A percentile compares a stretch with the other conserved stretches of the same genome.
These are phyloP conservation scores for Eupleurogrammus muticus DNA, from an alignment of 2,797 vertebrate species.

Conservation along the genomic window DNA sequence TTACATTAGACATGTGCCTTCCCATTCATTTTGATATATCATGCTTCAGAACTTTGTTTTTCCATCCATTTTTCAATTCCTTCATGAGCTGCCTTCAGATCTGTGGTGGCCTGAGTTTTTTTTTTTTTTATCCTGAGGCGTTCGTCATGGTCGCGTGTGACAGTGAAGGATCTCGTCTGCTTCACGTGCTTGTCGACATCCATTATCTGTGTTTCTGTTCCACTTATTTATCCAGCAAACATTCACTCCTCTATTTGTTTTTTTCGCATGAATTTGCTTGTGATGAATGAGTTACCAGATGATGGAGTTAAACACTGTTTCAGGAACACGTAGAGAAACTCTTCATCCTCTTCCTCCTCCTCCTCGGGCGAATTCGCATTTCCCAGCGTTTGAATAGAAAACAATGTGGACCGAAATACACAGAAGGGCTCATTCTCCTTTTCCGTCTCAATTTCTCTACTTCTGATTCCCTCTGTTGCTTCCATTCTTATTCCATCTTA, in stretches of 20 bases:
- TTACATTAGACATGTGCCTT: too few relatives aligned
- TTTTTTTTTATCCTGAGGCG: slow-evolving; percentile 5
- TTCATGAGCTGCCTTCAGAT: not conserved
- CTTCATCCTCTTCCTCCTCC: not conserved
- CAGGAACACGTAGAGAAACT: not conserved
- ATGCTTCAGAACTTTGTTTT: not conserved
- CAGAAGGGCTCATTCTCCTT: slow-evolving; percentile 11
- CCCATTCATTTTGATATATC: too few relatives aligned
- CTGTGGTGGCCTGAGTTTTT: not conserved
- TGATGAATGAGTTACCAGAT: slow-evolving; percentile 24
- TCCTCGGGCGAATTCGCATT: slow-evolving; percentile 38
- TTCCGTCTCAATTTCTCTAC: slow-evolving; percentile 3
- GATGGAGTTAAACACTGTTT: slow-evolving; percentile 24
- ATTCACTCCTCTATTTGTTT: not conserved
- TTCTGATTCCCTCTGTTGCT: not conserved
- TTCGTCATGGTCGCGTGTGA: not conserved
- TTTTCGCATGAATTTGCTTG: slow-evolving; percentile 16
- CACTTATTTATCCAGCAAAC: slow-evolving; percentile 22
- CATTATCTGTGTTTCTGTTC: slow-evolving; percentile 27
- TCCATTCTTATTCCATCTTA: slow-evolving; percentile 24
- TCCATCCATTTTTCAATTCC: not conserved
- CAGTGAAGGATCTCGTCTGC: not conserved
- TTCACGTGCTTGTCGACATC: slow-evolving; percentile 24
- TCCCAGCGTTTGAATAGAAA: slow-evolving; percentile 41
- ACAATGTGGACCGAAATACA: slow-evolving; percentile 17